A percentile compares a stretch with the other conserved stretches of the same genome.
phyloP scores from a whole-genome alignment of 1,140 invertebrate species.

The Dendrolimus punctatus region DNA sequence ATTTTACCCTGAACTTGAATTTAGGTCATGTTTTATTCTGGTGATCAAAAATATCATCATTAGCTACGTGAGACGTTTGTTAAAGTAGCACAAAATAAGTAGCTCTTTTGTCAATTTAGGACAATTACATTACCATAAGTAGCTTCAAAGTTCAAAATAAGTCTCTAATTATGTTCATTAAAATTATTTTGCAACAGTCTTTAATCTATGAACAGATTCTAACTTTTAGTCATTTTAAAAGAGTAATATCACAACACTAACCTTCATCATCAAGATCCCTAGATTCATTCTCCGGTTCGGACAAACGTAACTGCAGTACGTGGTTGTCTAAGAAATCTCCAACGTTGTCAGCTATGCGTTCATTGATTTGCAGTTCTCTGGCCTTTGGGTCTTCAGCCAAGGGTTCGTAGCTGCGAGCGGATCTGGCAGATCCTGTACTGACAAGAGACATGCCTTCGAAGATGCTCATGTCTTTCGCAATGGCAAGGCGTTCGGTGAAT shows the following conservation, averaged over 20 bases:
- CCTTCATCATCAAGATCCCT: slow-evolving; percentile 60
- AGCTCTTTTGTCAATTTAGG: too few relatives aligned
- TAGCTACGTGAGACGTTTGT: too few relatives aligned
- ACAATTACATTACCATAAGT: too few relatives aligned
- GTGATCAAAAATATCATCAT: too few relatives aligned
- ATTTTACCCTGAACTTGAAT: too few relatives aligned
- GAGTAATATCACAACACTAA: slow-evolving; percentile 13
- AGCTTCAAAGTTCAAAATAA: too few relatives aligned
- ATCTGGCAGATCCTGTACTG: slow-evolving; percentile 53
- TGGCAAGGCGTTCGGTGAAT: slow-evolving; percentile 47
- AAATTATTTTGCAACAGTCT: too few relatives aligned
- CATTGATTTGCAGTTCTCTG: slow-evolving; percentile 54
- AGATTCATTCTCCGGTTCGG: slow-evolving; percentile 43
- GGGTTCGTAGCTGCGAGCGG: slow-evolving; percentile 57
- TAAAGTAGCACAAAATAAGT: too few relatives aligned
- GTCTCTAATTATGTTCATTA: too few relatives aligned
- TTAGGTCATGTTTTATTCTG: too few relatives aligned
- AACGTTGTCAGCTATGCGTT: slow-evolving; percentile 57
- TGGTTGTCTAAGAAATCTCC: slow-evolving; percentile 60
- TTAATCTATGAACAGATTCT: too few relatives aligned
- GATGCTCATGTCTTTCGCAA: slow-evolving; percentile 44
- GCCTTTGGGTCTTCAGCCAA: slow-evolving; percentile 54
- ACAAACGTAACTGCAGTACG: slow-evolving; percentile 55
- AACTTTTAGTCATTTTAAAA: too few relatives aligned
- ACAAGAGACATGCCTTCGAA: slow-evolving; percentile 56